Evolutionary conservation across 1,140 invertebrate species (phyloP), one percentile per base, ranked within the genome.

Genomic region (Trissolcus basalis): DNA sequence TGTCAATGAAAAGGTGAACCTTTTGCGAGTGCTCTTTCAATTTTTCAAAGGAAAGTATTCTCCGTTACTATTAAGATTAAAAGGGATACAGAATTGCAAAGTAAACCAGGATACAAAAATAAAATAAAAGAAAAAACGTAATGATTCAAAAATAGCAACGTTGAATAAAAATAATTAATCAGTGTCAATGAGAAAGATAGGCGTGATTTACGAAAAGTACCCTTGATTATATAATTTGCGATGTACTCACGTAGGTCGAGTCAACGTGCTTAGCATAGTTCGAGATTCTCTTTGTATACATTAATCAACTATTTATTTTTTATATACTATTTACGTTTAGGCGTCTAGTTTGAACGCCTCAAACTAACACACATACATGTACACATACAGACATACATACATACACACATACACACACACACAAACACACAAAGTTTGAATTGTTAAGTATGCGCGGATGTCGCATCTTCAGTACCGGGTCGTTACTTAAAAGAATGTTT

Each of bases 121-220:
- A 47, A 15, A 47, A 15, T 7, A 49, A 11, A 2, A 11, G 9
- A 15, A 61, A 36, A 58, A 49, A 50, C 33, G 15, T 6, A n/a
- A 44, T 19, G 32, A 43, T 19, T 41, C 43, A 1, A 48, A 44
- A 6, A 44, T 50, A 19, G 39, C 16, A 54, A 48, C 41, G 60
- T 36, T 70, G 50, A 65, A 70, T 19, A 61, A n/a, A n/a, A 11
- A 39, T 39, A 39, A 11, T 39, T 39, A 39, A 39, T 39, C n/a
- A 80, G 80, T 85, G 80, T 83, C 81, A 58, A 83, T 85, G 83
- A 85, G 81, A 83, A 85, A 83, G 82, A 85, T 85, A 85, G 81
- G 82, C 77, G 81, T 85, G 60, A 73, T 75, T 69, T 59, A 54
- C 27, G 60, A 67, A 71, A 6, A 65, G 54, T 71, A 71, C 68